Evolutionary conservation across 1,140 invertebrate species (phyloP).

Genomic region (Helicoverpa zea): DNA sequence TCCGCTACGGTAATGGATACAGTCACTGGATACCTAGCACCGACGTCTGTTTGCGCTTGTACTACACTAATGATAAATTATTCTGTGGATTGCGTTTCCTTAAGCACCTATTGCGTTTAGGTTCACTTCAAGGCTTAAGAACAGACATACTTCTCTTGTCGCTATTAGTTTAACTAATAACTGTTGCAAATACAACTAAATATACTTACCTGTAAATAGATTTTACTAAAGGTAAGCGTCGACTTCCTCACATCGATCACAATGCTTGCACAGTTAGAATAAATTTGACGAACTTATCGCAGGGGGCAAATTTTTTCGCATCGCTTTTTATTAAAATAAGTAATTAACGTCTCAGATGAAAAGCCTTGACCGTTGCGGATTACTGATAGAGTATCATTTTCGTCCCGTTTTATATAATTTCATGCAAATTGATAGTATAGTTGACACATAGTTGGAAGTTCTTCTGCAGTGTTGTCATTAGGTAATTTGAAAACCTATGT

Average conservation of each 20-base stretch:
- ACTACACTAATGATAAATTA: slow-evolving; percentile 57
- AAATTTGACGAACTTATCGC: too few species aligned
- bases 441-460: slow-evolving; percentile 2
- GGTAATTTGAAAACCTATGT: slow-evolving; percentile 1
- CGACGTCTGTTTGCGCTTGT: slow-evolving; percentile 44
- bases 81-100: slow-evolving; percentile 56
- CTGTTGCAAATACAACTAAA: slow-evolving; percentile 44
- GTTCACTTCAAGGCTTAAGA: slow-evolving; percentile 51
- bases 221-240: neutral
- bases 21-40: slow-evolving; percentile 16
- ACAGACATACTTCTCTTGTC: slow-evolving; percentile 37
- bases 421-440: neutral
- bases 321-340: too few species aligned
- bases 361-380: too few species aligned
- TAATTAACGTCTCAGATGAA: too few species aligned
- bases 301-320: too few species aligned
- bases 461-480: slow-evolving; percentile 9
- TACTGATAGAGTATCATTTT: too few species aligned
- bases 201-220: slow-evolving; percentile 13
- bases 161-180: slow-evolving; percentile 42
- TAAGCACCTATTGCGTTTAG: slow-evolving; percentile 55
- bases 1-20: slow-evolving; percentile 32
- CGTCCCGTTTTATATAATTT: neutral
- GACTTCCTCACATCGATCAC: too few species aligned
- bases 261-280: too few species aligned